These are phyloP conservation scores for Chrosomus eos DNA, from an alignment of 2,797 vertebrate species.

Conservation along the genomic window DNA sequence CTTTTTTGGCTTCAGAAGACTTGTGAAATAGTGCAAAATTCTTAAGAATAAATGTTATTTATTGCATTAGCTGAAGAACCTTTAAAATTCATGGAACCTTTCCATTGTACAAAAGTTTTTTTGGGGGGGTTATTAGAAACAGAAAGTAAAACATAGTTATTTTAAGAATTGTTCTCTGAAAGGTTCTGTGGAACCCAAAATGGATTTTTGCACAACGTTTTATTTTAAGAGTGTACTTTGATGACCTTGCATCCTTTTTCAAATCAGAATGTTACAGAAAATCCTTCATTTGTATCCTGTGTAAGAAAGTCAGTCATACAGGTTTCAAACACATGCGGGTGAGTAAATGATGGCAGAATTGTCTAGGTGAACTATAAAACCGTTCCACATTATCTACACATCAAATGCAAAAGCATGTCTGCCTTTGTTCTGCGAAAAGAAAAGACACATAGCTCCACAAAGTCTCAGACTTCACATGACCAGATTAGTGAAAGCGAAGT, in stretches of 20 bases:
- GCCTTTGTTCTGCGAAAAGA: neutral
- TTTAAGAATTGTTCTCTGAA: neutral
- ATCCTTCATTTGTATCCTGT: too few relatives aligned
- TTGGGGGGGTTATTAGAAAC: neutral
- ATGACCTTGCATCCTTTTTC: neutral
- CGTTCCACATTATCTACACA: slow-evolving; percentile 12
- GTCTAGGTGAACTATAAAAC: slow-evolving; percentile 14
- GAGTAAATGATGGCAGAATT: neutral
- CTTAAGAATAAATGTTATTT: neutral
- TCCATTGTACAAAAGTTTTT: neutral
- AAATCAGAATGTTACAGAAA: too few relatives aligned
- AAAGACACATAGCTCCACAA: neutral
- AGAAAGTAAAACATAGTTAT: neutral
- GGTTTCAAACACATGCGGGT: neutral
- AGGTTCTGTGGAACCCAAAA: neutral
- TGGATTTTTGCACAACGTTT: neutral
- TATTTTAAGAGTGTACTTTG: neutral
- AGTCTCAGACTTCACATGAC: slow-evolving; percentile 26
- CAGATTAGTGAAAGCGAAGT: slow-evolving; percentile 33
- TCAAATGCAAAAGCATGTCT: slow-evolving; percentile 41
- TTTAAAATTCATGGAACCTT: neutral
- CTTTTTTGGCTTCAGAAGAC: neutral
- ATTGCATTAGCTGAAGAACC: neutral
- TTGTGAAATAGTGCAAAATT: neutral
- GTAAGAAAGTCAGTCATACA: neutral